Base-by-base conservation (phyloP, 2,888 invertebrate genomes). In the Danaus chrysippus region DNA sequence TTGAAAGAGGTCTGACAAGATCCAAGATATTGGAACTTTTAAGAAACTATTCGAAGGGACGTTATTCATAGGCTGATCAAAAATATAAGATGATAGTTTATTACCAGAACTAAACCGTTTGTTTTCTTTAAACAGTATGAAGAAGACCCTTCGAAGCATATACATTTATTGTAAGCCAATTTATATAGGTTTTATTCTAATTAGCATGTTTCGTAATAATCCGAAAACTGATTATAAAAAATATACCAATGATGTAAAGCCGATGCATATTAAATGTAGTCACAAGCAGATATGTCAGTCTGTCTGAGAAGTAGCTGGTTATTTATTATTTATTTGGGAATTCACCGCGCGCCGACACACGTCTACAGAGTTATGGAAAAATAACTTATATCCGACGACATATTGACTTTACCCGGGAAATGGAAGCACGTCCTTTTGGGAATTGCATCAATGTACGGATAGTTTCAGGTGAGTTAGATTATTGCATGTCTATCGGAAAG, bases 311-410 rank as follows among this genome's bases (percentile, higher is more conserved):
- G 62, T 62, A 70, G 76, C 76, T 76, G 83, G 87, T 80, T 86
- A 90, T 90, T 89, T 90, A 90, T 90, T 90, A 90, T 89, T 88
- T 90, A 88, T 90, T 89, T 87, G 89, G 86, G 87, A 88, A 87
- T 88, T 82, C 84, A 75, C 77, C 73, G 78, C 78, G 70, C 70
- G 70, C 67, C 70, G 65, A 62, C 64, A 59, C 23, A 34, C 61
- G 59, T 67, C 68, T 74, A 72, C 78, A 75, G 85, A 84, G 84
- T 86, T 86, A 87, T 86, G 86, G 85, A 86, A 86, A 87, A 87
- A 88, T 87, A 89, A 88, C 87, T 88, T 86, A 88, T 89, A 82
- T 82, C 81, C 80, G 71, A 78, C 84, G 83, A 86, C 85, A 83
- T 88, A 89, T 88, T 87, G 88, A 86, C 87, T 87, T 83, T 79